phyloP scores from a whole-genome alignment of 2,888 invertebrate species.

The Ariolimax columbianus region DNA sequence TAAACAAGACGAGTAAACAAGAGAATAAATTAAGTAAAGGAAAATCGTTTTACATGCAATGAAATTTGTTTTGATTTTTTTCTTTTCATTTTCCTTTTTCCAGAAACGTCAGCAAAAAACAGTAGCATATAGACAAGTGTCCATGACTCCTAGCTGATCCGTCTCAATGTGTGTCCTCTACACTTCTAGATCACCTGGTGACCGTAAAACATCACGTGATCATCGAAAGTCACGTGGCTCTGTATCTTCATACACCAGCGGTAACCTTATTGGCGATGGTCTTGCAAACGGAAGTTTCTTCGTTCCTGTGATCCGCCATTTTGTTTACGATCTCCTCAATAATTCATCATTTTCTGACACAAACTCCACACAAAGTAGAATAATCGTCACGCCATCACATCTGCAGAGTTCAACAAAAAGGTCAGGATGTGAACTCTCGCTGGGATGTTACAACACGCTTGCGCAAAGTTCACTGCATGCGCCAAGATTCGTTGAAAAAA shows the following conservation, averaged over 20 bases:
- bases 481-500: background rate
- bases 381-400: no score
- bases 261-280: background rate
- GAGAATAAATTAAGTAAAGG: no score
- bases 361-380: background rate
- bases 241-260: background rate
- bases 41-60: no score
- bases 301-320: no score
- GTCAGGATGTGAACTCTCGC: background rate
- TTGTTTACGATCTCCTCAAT: no score
- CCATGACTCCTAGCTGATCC: slow-evolving; percentile 20
- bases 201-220: slow-evolving; percentile 7
- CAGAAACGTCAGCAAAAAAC: no score
- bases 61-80: no score
- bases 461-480: background rate
- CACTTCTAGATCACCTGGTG: slow-evolving; percentile 2
- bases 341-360: background rate
- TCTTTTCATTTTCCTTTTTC: no score
- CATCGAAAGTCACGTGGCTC: slow-evolving; percentile 10
- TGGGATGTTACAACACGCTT: background rate
- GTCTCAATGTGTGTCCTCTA: slow-evolving; percentile 35
- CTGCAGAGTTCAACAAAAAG: no score
- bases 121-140: no score
- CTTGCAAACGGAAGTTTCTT: background rate
- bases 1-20: no score